Base-by-base conservation (phyloP, 2,797 vertebrate genomes). In the Pyrocephalus nanus region DNA sequence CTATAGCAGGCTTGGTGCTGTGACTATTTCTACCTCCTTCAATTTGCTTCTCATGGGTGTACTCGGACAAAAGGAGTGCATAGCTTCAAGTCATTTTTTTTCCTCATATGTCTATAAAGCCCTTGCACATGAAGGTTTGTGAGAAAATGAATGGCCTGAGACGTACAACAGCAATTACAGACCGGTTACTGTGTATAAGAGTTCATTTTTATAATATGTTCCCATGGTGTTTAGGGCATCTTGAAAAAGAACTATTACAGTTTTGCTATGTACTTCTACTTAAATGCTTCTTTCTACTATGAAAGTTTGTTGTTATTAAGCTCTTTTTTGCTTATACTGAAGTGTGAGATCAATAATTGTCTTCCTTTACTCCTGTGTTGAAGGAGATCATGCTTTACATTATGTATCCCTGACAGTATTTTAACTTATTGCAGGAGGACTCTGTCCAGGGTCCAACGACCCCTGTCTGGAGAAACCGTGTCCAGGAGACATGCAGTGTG, bases 401-500 rank as follows among this genome's bases (percentile, higher is more conserved):
- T 78, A 36, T 84, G 53, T 48, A 16, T 88, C 13, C n/a, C 95
- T 95, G 96, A 92, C 83, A 43, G 7, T 32, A 69, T 64, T 95
- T 96, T 60, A 61, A 74, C 90, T 76, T 95, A 1, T 90, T 92
- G 43, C 97, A 99, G 99, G 99, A 89, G 98, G 98, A 40, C 98
- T 98, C 48, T 99, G 99, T 95, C 98, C 99, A 3, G 98, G 98
- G 5, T 97, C 98, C 53, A 98, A 97, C 0, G 98, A 99, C 81
- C 98, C 98, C 88, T 99, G 99, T 75, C 95, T 98, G 87, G 98
- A 99, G 73, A 99, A 99, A 88, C 98, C 98, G 0, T 99, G 99
- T 96, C 99, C 99, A 1, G 98, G 98, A 22, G 99, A 99, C 96
- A 99, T 99, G 99, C 99, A 99, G 81, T 99, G 99, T 85, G 98